Evolutionary conservation across 2,113 vertebrate genomes (phyloP), one percentile per base, ranked within the genome.

Genomic region (Halichoeres trimaculatus): DNA sequence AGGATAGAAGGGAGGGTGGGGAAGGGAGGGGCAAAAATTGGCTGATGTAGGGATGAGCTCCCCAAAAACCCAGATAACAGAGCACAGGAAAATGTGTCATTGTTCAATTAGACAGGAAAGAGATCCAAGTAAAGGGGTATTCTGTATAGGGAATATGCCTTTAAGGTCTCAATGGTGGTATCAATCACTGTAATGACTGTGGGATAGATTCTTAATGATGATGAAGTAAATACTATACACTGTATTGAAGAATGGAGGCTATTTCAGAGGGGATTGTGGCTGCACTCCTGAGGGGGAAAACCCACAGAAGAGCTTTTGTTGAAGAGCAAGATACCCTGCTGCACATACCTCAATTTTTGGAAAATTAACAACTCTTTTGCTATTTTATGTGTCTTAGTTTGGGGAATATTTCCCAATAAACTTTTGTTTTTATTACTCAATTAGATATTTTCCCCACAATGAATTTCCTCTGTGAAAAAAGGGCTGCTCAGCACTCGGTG

Each of bases 181-280:
- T 92, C 90, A 86, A 89, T 90, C 89, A 92, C 60, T 85, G 76
- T 90, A 90, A 88, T 71, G 85, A 86, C 84, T 80, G 47, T 53
- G 38, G 55, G 70, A 89, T 89, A 81, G 85, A 89, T 89, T 88
- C 75, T 83, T 90, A 87, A 90, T 92, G 83, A 91, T 90, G 88
- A 92, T 87, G 85, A 83, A 89, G 85, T 86, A 88, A 89, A 90
- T 89, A 86, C 55, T 70, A 43, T 62, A 74, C 47, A 83, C 68
- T 59, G 36, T 60, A 60, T 52, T 89, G 85, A 86, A 70, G 68
- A 90, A 91, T 86, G 85, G 80, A 59, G 63, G 68, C 72, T 58
- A 80, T 81, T 83, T 85, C 63, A 59, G 62, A 60, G 58, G 76
- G 65, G 77, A 86, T 83, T 71, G 82, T 61, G 61, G 60, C 17